Evolutionary conservation across 2,113 vertebrate species (phyloP).

Genomic region (Tupaia chinensis): DNA sequence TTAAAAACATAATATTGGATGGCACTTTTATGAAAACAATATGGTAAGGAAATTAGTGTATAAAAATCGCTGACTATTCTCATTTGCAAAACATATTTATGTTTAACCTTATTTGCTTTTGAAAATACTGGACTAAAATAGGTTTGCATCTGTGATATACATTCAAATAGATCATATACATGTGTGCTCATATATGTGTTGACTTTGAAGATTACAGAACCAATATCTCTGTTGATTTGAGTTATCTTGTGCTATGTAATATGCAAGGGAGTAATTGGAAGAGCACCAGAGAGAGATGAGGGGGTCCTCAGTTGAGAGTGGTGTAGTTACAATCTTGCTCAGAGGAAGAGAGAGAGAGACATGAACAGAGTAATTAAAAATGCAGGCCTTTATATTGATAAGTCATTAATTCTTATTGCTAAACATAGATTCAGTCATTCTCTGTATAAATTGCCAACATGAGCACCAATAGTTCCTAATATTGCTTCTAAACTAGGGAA

Average conservation of each 20-base stretch:
- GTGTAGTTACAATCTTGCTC: not conserved
- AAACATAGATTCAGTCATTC: not conserved
- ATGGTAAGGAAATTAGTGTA: not conserved
- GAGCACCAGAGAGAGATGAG: not conserved
- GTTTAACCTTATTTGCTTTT: not conserved
- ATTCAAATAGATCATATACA: not conserved
- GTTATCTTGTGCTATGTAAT: not conserved
- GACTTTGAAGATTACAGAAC: not conserved
- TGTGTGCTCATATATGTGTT: not conserved
- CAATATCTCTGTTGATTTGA: not conserved
- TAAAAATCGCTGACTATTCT: not conserved
- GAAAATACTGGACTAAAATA: not conserved
- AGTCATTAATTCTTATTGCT: not conserved
- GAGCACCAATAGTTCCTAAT: not conserved
- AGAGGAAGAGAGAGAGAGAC: not conserved
- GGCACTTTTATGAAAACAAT: not conserved
- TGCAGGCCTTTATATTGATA: not conserved
- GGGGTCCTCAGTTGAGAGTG: not conserved
- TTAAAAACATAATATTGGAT: not conserved
- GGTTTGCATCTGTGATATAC: not conserved
- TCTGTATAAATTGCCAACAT: not conserved
- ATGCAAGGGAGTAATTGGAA: not conserved
- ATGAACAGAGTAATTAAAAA: not conserved
- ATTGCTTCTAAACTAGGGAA: not conserved
- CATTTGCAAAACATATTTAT: not conserved